Evolutionary conservation across 2,797 vertebrate species (phyloP), one percentile per base, ranked within the genome.

Genomic region (Schizopygopsis pylzovi): DNA sequence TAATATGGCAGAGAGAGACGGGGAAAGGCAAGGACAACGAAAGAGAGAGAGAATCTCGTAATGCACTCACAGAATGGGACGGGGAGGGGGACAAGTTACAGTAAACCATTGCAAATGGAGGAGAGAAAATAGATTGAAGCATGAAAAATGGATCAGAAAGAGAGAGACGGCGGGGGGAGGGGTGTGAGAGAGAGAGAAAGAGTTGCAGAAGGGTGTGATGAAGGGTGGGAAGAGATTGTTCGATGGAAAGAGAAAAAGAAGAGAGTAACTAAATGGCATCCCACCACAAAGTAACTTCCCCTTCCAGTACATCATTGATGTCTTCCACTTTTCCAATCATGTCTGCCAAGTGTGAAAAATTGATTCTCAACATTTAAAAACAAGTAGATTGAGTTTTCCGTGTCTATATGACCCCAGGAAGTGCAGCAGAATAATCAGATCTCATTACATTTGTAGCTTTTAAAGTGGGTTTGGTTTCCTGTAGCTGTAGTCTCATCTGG

Each of bases 91-190:
- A 92, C 56, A 88, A 88, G 84, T 87, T 89, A 90, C 87, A 86
- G 92, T 92, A 94, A 93, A 94, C 91, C 91, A 92, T 65, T 43
- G 65, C 83, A 94, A 94, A 92, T 92, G 92, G 90, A 93, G 87
- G 89, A 89, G 89, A 89, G 89, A 91, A 91, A 92, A 93, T 92
- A 92, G 93, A 93, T 91, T 93, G 92, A 94, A 92, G 91, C 90
- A 94, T 94, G 91, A 95, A 94, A 94, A 93, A 95, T 94, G 92
- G 91, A 94, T 94, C 93, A 94, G 91, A 94, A 94, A 93, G 88
- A 93, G 89, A 71, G 52, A 81, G 82, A 87, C 59, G 8, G 86
- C 13, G 56, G 84, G 87, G 89, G 85, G 79, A 73, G 79, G 91
- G 56, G 71, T 71, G 68, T 63, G 86, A 25, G 87, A 63, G 75